phyloP scores from a whole-genome alignment of 2,797 vertebrate species.

The Varecia variegata region DNA sequence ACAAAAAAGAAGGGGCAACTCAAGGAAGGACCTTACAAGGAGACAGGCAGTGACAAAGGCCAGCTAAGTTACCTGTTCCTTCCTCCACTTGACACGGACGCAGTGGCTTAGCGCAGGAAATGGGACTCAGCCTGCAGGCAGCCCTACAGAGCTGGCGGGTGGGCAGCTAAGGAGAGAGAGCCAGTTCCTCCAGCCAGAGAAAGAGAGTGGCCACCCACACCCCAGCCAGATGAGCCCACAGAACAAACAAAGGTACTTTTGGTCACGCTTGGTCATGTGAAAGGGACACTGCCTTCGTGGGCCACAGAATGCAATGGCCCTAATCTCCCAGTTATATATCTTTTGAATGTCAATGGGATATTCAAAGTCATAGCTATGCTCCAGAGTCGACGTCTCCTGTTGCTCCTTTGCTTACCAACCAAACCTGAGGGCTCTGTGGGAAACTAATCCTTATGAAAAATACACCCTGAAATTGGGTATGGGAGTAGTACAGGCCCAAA shows the following conservation, averaged over 20 bases:
- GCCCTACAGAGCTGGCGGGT: fast-evolving
- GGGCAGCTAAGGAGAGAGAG: neutral
- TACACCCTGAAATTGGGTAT: neutral
- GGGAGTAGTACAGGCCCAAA: neutral
- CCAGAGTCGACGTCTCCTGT: neutral
- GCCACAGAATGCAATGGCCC: neutral
- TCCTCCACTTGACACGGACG: neutral
- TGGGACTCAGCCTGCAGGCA: too few species aligned
- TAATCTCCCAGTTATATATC: neutral
- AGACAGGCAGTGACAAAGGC: neutral
- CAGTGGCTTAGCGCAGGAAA: neutral
- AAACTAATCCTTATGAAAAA: neutral
- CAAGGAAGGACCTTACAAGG: neutral
- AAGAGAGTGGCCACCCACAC: neutral
- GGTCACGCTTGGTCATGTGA: neutral
- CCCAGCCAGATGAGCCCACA: neutral
- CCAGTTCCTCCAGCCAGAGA: neutral
- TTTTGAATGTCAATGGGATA: neutral
- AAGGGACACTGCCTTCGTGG: neutral
- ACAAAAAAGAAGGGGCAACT: neutral
- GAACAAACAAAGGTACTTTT: neutral
- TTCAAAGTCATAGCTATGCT: neutral
- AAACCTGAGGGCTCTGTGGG: neutral
- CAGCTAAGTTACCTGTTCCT: neutral
- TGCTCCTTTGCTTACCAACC: neutral